Conservation (phyloP, 2,113 vertebrate species). For the Pseudorectes ferrugineus region DNA sequence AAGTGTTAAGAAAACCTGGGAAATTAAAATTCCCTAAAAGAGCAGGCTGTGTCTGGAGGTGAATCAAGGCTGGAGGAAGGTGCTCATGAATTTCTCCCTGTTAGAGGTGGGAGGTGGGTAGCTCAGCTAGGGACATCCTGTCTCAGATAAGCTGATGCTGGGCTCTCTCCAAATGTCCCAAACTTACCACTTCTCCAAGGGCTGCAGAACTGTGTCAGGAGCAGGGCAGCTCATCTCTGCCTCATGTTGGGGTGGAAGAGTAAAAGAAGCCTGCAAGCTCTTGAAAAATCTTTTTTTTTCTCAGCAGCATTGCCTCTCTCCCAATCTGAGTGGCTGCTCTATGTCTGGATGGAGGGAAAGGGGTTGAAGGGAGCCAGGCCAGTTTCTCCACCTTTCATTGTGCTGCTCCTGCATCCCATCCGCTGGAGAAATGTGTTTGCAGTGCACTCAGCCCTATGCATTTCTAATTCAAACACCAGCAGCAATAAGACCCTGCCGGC, state of each 20-base stretch:
- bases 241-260: neutral
- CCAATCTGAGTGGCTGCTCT: neutral
- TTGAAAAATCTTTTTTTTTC: neutral
- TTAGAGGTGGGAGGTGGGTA: neutral
- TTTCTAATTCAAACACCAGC: neutral
- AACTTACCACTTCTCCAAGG: neutral
- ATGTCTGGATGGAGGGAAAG: neutral
- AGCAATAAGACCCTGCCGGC: neutral
- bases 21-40: neutral
- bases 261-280: neutral
- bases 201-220: neutral
- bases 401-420: neutral
- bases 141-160: neutral
- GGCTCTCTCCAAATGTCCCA: neutral
- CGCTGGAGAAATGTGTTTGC: neutral
- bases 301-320: rapidly evolving
- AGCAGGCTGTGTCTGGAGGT: neutral
- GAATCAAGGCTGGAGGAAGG: neutral
- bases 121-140: neutral
- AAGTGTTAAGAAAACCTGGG: neutral
- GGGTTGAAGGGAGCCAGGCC: neutral
- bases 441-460: neutral
- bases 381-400: neutral
- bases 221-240: neutral
- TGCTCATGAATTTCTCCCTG: neutral